Evolutionary conservation across 2,888 invertebrate genomes (phyloP).

Genomic region (Entomobrya multifasciata): DNA sequence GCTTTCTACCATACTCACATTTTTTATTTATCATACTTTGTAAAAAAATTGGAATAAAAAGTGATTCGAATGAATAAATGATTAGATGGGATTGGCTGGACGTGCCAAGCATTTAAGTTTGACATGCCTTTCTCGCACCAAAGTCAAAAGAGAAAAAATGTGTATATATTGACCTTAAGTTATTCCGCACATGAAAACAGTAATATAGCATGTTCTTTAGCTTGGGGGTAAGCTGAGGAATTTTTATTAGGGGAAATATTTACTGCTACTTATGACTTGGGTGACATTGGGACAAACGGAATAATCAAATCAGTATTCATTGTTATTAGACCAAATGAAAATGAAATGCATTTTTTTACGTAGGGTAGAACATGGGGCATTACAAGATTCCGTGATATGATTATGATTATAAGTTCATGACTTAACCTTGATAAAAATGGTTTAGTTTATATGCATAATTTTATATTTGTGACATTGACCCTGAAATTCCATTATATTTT

Average conservation of each 20-base stretch:
- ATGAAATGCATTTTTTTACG: too few species aligned
- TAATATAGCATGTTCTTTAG: not conserved
- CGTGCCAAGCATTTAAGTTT: conserved; percentile 24
- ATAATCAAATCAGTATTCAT: too few species aligned
- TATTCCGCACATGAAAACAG: too few species aligned
- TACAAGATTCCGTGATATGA: too few species aligned
- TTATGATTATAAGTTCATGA: too few species aligned
- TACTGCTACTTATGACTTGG: too few species aligned
- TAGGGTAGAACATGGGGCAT: too few species aligned
- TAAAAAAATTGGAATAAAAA: conserved; percentile 27
- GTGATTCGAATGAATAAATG: conserved; percentile 42
- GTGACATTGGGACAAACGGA: too few species aligned
- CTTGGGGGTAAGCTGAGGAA: not conserved
- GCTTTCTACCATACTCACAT: conserved; percentile 13
- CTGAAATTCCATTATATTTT: not conserved
- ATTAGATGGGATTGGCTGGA: conserved; percentile 7
- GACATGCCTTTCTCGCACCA: not conserved
- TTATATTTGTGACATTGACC: not conserved
- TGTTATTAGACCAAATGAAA: too few species aligned
- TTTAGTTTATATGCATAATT: not conserved
- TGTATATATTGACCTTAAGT: too few species aligned
- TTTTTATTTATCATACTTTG: conserved; percentile 2
- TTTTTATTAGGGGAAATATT: not conserved
- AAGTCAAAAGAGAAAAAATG: too few species aligned
- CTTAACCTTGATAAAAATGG: too few species aligned